Conservation (phyloP, 2,797 vertebrate genomes). For the Amazonetta brasiliensis region DNA sequence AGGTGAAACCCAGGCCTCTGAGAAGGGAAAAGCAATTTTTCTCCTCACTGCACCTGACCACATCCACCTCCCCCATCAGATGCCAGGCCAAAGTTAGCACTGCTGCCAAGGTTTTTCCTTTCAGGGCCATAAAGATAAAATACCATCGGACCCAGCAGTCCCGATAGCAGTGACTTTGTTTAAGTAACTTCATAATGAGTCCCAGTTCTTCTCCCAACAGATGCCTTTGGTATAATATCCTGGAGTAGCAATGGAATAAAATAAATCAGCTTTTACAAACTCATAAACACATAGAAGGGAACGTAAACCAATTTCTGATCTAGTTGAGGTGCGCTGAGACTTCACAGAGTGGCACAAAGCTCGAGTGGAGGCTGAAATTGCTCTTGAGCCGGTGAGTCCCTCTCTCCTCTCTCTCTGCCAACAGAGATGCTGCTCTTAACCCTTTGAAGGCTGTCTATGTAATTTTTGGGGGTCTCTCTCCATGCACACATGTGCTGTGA, state of each 20-base stretch:
- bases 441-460: neutral
- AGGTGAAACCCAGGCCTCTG: conserved; percentile 44
- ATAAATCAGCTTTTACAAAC: conserved; percentile 69
- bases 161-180: conserved; percentile 30
- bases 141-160: neutral
- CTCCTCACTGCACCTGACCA: conserved; percentile 18
- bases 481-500: no score
- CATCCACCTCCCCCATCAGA: neutral
- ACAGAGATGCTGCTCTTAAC: conserved; percentile 45
- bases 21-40: conserved; percentile 56
- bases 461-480: neutral
- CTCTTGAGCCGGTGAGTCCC: conserved; percentile 57
- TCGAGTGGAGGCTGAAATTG: conserved; percentile 72
- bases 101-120: neutral
- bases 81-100: neutral
- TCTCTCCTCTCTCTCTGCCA: conserved; percentile 35
- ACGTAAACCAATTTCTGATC: conserved; percentile 73
- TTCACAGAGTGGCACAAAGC: conserved; percentile 65
- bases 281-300: conserved; percentile 65
- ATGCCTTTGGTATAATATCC: conserved; percentile 33
- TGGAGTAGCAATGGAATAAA: conserved; percentile 15
- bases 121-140: conserved; percentile 4
- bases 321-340: conserved; percentile 58
- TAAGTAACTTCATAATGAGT: conserved; percentile 48
- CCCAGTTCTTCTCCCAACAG: conserved; percentile 21